Conservation (phyloP, 2,888 invertebrate species). For the Standfussiana lucernea region DNA sequence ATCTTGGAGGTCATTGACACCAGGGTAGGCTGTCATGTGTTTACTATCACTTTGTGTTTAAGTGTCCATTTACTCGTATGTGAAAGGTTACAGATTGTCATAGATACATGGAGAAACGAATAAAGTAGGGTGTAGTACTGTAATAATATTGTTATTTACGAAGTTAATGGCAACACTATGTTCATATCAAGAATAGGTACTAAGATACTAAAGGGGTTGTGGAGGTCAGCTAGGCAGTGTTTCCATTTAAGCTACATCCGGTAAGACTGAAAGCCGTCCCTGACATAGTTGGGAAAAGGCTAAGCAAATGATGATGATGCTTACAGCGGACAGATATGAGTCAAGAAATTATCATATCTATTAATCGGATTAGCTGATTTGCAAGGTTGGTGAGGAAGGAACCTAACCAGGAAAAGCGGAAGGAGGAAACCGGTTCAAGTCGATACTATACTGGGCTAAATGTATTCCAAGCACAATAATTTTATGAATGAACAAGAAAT, state of each 20-base stretch:
- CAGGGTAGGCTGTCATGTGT: constrained; percentile 1
- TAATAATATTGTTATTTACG: background rate
- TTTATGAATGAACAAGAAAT: background rate
- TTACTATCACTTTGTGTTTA: background rate
- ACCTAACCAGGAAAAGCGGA: background rate
- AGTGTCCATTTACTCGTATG: background rate
- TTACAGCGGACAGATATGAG: background rate
- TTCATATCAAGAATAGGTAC: background rate
- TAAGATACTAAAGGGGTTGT: background rate
- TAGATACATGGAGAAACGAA: background rate
- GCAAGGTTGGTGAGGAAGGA: background rate
- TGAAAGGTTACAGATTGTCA: background rate
- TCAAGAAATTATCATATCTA: too few relatives aligned
- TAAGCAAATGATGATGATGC: background rate
- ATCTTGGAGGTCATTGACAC: constrained; percentile 26
- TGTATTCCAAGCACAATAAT: background rate
- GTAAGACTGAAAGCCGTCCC: background rate
- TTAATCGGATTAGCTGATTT: background rate
- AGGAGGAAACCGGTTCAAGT: too few relatives aligned
- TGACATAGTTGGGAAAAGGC: background rate
- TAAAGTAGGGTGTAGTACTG: background rate
- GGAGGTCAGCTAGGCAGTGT: background rate
- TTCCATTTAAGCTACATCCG: background rate
- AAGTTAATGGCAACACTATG: background rate
- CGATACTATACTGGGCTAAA: background rate